Conservation (phyloP, 1,140 invertebrate species). For the Luehdorfia chinensis region DNA sequence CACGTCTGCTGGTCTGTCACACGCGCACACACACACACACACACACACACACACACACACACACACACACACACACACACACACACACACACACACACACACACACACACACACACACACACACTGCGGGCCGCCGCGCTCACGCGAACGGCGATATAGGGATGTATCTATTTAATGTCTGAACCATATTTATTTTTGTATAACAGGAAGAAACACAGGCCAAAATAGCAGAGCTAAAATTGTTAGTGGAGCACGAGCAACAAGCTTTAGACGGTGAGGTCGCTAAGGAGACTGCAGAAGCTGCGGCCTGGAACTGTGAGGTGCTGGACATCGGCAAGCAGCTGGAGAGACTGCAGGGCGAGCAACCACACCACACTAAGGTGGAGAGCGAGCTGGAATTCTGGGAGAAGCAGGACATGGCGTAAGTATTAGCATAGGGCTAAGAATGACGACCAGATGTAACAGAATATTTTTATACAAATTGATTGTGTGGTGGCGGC, state of each 20-base stretch:
- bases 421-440: constrained; percentile 27
- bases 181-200: background rate
- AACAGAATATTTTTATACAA: no score
- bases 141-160: no score
- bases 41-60: no score
- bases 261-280: constrained; percentile 26
- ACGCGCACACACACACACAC: no score
- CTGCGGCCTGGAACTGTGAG: constrained; percentile 22
- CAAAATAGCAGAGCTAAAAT: constrained; percentile 35
- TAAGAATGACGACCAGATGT: no score
- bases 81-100: no score
- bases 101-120: no score
- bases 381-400: constrained; percentile 30
- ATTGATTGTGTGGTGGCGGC: no score
- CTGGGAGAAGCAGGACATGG: constrained; percentile 35
- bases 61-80: no score
- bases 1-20: no score
- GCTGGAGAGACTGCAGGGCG: constrained; percentile 19
- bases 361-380: constrained; percentile 22
- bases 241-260: constrained; percentile 31
- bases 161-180: no score
- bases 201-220: constrained; percentile 39
- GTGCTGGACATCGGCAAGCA: constrained; percentile 16
- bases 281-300: constrained; percentile 22
- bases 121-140: no score